Evolutionary conservation across 35 echinoderm and acorn worm genomes (phyloP), one percentile per base, ranked within the genome.

Genomic region (Eucidaris tribuloides): DNA sequence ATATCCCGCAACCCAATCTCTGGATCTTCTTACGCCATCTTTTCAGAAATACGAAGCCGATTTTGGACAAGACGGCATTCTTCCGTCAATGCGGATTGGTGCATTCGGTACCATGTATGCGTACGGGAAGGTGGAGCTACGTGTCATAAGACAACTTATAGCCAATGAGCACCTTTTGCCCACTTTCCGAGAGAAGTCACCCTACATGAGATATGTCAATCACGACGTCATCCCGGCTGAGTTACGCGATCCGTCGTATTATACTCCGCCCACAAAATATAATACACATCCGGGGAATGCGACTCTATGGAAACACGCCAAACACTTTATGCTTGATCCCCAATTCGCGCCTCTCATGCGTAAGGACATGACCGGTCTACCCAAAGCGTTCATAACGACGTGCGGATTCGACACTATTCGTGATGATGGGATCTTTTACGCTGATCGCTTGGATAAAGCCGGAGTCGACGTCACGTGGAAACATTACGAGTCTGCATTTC

Each of bases 381-480:
- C 93, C 42, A 77, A 85, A 57, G 88, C 93, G 13, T 96, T 83
- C 60, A 83, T 96, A 25, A 15, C 83, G 22, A 95, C 87, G 1
- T 79, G 72, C 45, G 82, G 82, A 20, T 95, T 82, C 81, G 92
- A 95, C 32, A 39, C 65, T 23, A 22, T 95, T 25, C 58, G 92
- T 18, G 92, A 95, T 82, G 87, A 95, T 30, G 83, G 92, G 41
- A 90, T 87, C 32, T 50, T 95, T 19, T 95, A 95, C 74, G 65
- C 63, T 2, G 38, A 78, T 25, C 65, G 37, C 5, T 50, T 95
- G 9, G 83, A 86, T 42, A 19, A 28, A 25, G 82, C 74, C 3
- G 82, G 87, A n/a, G 87, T 96, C 9, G 33, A 79, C 30, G 83
- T 82, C 6, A 90, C 48, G 7, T 86, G 78, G 77, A 80, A 66